Base-by-base conservation (phyloP, 2,797 vertebrate species). In the Mastacembelus armatus region DNA sequence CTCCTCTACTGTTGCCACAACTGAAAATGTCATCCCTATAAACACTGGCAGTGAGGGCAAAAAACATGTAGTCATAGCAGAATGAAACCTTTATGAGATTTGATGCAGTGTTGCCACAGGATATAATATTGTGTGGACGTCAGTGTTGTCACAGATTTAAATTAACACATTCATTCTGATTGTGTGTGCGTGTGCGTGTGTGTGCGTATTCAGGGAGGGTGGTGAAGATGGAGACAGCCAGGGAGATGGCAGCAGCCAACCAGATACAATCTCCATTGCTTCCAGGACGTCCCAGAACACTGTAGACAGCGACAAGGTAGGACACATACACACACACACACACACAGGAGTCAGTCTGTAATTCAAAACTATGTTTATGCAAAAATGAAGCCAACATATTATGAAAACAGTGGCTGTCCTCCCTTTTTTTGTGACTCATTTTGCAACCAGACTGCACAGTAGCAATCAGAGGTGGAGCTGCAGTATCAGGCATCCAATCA, bases 211-310 rank as follows among this genome's bases (percentile, higher is more conserved):
- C 88, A 99, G 98, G 91, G 98, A 98, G 68, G 94, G 94, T 68
- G 93, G 94, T 38, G 98, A 99, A 61, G 98, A 99, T 26, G 94
- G 88, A 55, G 97, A 99, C 92, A 98, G 97, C 77, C 98, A 98
- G 87, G 97, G 98, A 45, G 97, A 99, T 40, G 97, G 96, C 75
- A 97, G 96, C 93, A 99, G 98, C 89, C 98, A 99, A 62, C 97
- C 95, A 12, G 98, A 99, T 66, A 98, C 96, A 64, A 95, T 99
- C 90, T 99, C 97, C 80, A 98, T 99, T 35, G 97, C 97, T 16
- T 99, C 98, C 65, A 94, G 98, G 80, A 99, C 96, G 2, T 99
- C 98, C 21, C 98, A 99, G 92, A 98, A 98, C 92, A 99, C 98
- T 19, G 92, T 97, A 69, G 98, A 99, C 92, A 99, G 98, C 47